phyloP scores from a whole-genome alignment of 2,888 invertebrate species.

The Conomelus anceps region DNA sequence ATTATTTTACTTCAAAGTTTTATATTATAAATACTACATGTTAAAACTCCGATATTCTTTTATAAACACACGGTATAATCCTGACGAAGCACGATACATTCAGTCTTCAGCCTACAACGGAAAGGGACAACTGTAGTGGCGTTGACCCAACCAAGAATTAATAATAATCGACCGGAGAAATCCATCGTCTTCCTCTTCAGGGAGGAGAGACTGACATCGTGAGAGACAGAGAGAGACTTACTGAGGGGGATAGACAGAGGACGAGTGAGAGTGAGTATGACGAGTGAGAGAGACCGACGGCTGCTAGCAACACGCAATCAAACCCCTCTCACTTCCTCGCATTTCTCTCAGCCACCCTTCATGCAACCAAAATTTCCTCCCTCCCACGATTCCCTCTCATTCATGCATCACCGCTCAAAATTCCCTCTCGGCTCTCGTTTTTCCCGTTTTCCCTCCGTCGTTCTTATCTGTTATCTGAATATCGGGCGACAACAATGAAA shows the following conservation, averaged over 20 bases:
- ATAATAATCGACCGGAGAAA: background rate
- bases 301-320: background rate
- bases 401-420: background rate
- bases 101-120: too few relatives aligned
- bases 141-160: background rate
- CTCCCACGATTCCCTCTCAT: background rate
- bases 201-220: too few relatives aligned
- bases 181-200: too few relatives aligned
- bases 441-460: background rate
- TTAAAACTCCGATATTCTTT: too few relatives aligned
- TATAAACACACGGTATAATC: too few relatives aligned
- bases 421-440: background rate
- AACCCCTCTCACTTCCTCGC: background rate
- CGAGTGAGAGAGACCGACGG: too few relatives aligned
- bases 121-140: background rate
- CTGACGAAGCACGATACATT: background rate
- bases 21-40: too few relatives aligned
- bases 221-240: too few relatives aligned
- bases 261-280: too few relatives aligned
- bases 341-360: background rate
- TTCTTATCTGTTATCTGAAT: background rate
- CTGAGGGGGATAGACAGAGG: too few relatives aligned
- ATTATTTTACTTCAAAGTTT: too few relatives aligned
- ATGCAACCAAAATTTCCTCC: background rate
- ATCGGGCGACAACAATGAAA: background rate